These are phyloP conservation scores for Cataglyphis rosenhaueri DNA, from an alignment of 2,888 invertebrate species.

Conservation along the genomic window DNA sequence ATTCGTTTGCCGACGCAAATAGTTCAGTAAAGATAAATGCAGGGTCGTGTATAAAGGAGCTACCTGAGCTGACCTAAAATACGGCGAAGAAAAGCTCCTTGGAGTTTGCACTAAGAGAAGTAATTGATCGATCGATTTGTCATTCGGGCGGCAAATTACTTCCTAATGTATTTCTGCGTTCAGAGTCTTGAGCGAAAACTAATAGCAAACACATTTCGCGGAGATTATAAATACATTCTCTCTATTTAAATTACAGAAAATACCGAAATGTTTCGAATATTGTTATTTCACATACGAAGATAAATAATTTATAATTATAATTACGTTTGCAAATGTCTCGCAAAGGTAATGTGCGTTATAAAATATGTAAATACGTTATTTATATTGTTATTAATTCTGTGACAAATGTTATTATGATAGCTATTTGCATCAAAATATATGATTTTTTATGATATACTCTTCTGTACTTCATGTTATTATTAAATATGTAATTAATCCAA, in stretches of 20 bases:
- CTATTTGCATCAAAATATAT: background rate
- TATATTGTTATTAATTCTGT: conserved; percentile 18
- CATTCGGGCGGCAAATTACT: conserved; percentile 27
- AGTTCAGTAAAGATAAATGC: conserved; percentile 68
- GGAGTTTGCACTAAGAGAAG: conserved; percentile 33
- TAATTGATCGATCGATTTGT: conserved; percentile 44
- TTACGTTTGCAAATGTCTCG: conserved; percentile 17
- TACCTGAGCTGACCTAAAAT: conserved; percentile 56
- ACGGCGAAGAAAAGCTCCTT: conserved; percentile 26
- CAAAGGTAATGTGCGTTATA: conserved; percentile 13
- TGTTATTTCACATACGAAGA: background rate
- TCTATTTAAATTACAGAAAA: background rate
- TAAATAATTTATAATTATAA: conserved; percentile 30
- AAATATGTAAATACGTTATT: conserved; percentile 24
- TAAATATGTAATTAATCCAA: background rate
- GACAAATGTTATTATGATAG: conserved; percentile 8
- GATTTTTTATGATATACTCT: background rate
- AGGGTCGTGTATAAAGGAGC: conserved; percentile 61
- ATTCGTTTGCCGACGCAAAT: conserved; percentile 68
- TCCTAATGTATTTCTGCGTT: conserved; percentile 17
- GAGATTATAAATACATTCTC: background rate
- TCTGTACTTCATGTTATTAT: background rate
- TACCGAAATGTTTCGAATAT: background rate
- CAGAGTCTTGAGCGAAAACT: background rate
- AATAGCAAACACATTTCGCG: background rate